Percentiles rank a stretch among this genome's conserved stretches.
These are phyloP conservation scores for Drosophila nebulosa DNA, from an alignment of 1,140 invertebrate species.

Conservation along the genomic window DNA sequence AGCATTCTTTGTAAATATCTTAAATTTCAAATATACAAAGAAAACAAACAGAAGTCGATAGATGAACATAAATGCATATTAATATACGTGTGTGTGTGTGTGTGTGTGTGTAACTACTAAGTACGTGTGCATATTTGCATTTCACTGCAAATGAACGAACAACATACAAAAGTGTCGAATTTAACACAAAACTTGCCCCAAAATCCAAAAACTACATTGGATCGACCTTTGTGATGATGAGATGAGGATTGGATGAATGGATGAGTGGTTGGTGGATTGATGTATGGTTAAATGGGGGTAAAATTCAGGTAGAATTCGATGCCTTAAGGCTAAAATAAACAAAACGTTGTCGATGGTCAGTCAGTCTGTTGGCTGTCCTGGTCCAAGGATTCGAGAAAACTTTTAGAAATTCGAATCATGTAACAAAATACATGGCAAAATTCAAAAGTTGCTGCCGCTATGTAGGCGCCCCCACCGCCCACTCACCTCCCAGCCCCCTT, in stretches of 20 bases:
- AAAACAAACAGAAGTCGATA: neutral
- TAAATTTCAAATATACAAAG: too few species aligned
- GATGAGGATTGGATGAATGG: neutral
- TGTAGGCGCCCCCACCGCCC: neutral
- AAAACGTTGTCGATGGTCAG: conserved; percentile 20
- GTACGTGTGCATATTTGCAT: conserved; percentile 1
- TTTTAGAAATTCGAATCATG: conserved; percentile 77
- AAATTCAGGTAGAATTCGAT: conserved; percentile 11
- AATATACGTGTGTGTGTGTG: neutral
- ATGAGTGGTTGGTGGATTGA: neutral
- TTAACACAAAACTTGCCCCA: conserved; percentile 4
- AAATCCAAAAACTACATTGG: neutral
- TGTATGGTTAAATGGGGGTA: neutral
- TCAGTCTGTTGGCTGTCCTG: too few species aligned
- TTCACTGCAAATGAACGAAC: neutral
- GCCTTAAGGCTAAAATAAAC: conserved; percentile 43
- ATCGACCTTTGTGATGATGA: neutral
- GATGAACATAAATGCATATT: neutral
- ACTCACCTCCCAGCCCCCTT: too few species aligned
- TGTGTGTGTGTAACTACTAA: conserved; percentile 30
- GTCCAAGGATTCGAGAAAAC: conserved; percentile 27
- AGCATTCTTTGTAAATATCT: neutral
- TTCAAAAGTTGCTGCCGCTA: conserved; percentile 48
- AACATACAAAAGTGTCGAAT: conserved; percentile 33
- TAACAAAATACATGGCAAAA: conserved; percentile 70